Base-by-base conservation (phyloP, 2,113 vertebrate genomes). In the Stigmatopora argus region DNA sequence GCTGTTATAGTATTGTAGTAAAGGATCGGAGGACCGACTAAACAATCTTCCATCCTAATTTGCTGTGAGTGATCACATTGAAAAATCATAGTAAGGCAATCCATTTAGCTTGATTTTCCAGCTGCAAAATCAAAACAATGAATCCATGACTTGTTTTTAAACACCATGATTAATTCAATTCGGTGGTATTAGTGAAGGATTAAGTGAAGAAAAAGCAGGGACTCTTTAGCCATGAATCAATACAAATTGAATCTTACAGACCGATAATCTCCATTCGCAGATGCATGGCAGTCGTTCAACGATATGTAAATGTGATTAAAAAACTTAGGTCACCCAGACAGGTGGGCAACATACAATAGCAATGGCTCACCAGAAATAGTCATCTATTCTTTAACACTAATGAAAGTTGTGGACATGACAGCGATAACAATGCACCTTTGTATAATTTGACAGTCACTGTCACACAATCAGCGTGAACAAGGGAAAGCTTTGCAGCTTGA, bases 191-290 rank as follows among this genome's bases (percentile, higher is more conserved):
- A 61, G 70, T 69, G 77, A 83, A 59, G 72, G 35, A 21, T 38
- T 69, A 76, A 76, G 58, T 72, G 49, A 51, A n/a, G 81, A 74
- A 83, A 14, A 83, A 85, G 79, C 68, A 77, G 83, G 83, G 67
- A 59, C 81, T 69, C 69, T 77, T 78, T 74, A 71, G 52, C 35
- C 21, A 19, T 8, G 31, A 49, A 60, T 73, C 70, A 66, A 74
- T 67, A 71, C 48, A 62, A 73, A 73, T 85, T 79, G 75, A 86
- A 87, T 83, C 79, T 79, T 77, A 80, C 45, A 67, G 61, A 56
- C 69, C 73, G 67, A 65, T 67, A 52, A 51, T 62, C 72, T 34
- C 31, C 13, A 61, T 48, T 53, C 44, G 59, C 45, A 60, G 26
- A 31, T 31, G 26, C 15, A 1, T 1, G 9, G 52, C 12, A 55